A percentile compares a stretch with the other conserved stretches of the same genome.
These are phyloP conservation scores for Eumaeus atala DNA, from an alignment of 1,140 invertebrate species.

Conservation along the genomic window DNA sequence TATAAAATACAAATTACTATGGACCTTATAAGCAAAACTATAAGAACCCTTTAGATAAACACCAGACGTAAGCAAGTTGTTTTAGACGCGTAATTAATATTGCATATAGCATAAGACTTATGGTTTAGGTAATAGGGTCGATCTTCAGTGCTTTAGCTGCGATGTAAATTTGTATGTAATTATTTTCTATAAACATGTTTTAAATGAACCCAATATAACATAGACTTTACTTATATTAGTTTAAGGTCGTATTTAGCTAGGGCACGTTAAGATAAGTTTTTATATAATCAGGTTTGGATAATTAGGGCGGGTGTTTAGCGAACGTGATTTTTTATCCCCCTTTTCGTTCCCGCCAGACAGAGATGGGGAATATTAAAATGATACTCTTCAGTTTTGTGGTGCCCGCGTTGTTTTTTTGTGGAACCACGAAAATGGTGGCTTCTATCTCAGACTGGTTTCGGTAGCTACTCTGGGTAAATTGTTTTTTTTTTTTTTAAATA, in stretches of 20 bases:
- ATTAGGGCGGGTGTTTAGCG: conserved; percentile 16
- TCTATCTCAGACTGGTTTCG: too few species aligned
- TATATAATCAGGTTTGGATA: conserved; percentile 13
- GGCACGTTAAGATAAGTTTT: conserved; percentile 8
- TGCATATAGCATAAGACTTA: neutral
- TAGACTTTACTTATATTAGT: neutral
- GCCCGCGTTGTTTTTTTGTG: too few species aligned
- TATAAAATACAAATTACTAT: neutral
- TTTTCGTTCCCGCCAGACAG: conserved; percentile 1
- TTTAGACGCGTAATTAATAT: neutral
- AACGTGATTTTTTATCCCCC: conserved; percentile 14
- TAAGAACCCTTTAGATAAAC: neutral
- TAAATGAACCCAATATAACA: neutral
- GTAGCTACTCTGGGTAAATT: too few species aligned
- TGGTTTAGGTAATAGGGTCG: neutral
- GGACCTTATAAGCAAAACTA: neutral
- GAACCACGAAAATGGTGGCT: too few species aligned
- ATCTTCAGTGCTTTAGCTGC: neutral
- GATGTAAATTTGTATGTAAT: neutral
- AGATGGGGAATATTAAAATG: neutral
- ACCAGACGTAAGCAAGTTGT: too few species aligned
- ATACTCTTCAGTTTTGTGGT: too few species aligned
- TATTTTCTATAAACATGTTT: conserved; percentile 4
- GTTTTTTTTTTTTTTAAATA: too few species aligned
- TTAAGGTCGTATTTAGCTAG: conserved; percentile 8